phyloP scores from a whole-genome alignment of 2,888 invertebrate species.

The Mythimna albipuncta region DNA sequence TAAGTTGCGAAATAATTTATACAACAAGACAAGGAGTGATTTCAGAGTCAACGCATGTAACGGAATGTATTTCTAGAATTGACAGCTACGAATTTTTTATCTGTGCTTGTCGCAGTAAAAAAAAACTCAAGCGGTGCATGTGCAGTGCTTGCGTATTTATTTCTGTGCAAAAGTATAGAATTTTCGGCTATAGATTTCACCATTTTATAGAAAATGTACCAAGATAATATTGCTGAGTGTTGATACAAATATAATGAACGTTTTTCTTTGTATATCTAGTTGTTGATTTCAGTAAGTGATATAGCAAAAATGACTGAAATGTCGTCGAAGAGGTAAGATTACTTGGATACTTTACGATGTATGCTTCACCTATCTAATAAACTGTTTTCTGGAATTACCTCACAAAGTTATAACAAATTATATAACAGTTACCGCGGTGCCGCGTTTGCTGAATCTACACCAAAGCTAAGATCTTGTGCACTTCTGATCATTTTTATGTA shows the following conservation, averaged over 20 bases:
- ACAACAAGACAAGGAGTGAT: too few relatives aligned
- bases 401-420: constrained; percentile 38
- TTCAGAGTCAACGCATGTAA: constrained; percentile 6
- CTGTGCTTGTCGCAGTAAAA: constrained; percentile 64
- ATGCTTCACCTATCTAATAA: neutral
- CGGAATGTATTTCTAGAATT: constrained; percentile 48
- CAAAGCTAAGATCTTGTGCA: constrained; percentile 21
- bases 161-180: constrained; percentile 59
- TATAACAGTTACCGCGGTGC: constrained; percentile 39
- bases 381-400: constrained; percentile 44
- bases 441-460: constrained; percentile 25
- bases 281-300: constrained; percentile 72
- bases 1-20: neutral
- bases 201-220: constrained; percentile 63
- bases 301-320: constrained; percentile 86
- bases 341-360: constrained; percentile 27
- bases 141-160: constrained; percentile 64
- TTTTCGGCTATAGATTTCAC: constrained; percentile 51
- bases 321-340: constrained; percentile 87
- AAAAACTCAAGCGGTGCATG: constrained; percentile 64
- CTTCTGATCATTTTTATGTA: constrained; percentile 28
- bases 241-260: constrained; percentile 74
- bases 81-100: constrained; percentile 56
- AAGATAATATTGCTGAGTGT: constrained; percentile 50
- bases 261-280: constrained; percentile 69